Base-by-base conservation (phyloP, 35 echinoderm and acorn worm genomes). In the Diadema setosum region DNA sequence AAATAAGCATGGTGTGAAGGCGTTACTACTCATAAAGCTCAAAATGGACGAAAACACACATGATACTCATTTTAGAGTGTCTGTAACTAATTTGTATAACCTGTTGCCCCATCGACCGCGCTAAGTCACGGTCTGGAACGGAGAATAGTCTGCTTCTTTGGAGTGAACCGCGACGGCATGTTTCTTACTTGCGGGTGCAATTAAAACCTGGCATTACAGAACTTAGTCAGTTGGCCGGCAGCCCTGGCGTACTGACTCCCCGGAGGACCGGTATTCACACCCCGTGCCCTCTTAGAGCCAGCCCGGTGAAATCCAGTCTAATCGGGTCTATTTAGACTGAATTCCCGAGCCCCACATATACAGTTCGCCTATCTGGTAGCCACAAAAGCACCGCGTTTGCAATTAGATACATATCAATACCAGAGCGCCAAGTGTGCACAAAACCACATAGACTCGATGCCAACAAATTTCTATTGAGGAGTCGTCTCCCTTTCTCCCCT, bases 281-380 rank as follows among this genome's bases (percentile, higher is more conserved):
- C n/a, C n/a, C n/a, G n/a, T 78, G 73, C 26, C 73, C 73, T 78
- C 44, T 41, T n/a, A n/a, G n/a, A n/a, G n/a, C n/a, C n/a, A n/a
- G n/a, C n/a, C n/a, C n/a, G n/a, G 35, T 78, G 73, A 78, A 78
- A 78, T 78, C 73, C 73, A 35, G 39, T 78, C 73, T 78, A 78
- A 78, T 78, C 73, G 73, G 14, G 35, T 78, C 73, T 78, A 41
- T 78, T 78, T 78, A 44, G 40, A 39, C 24, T 25, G 37, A 78
- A 36, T 78, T 78, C 73, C 40, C 33, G 35, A n/a, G 24, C 35
- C 44, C 18, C 30, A n/a, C 21, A 78, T 78, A 78, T 78, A 41
- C 35, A 36, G 73, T 78, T 78, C 35, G 21, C 35, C 33, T 44
- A 78, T 18, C 73, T 41, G 73, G 44, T 42, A 42, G 29, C 40